These are phyloP conservation scores for Cyrtodaria siliqua DNA, from an alignment of 2,888 invertebrate genomes.

Conservation along the genomic window DNA sequence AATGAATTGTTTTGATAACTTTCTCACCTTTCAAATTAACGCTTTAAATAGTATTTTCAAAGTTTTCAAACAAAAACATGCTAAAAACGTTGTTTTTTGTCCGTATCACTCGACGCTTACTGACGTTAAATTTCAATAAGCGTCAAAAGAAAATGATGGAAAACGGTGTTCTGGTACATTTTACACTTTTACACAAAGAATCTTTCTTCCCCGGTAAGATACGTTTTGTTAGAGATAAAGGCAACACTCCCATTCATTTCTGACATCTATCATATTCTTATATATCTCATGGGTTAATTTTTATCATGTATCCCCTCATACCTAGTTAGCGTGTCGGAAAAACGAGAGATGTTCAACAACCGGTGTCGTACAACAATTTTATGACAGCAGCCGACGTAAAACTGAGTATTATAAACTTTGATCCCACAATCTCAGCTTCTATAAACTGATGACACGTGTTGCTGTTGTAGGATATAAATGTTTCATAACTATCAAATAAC, in stretches of 20 bases:
- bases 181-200: background rate
- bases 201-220: no score
- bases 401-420: constrained; percentile 38
- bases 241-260: background rate
- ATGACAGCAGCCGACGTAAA: constrained; percentile 44
- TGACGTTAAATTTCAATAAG: background rate
- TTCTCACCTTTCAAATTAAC: no score
- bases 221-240: no score
- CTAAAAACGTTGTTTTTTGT: constrained; percentile 4
- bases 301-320: no score
- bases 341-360: no score
- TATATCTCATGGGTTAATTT: no score
- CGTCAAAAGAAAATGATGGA: constrained; percentile 12
- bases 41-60: no score
- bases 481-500: background rate
- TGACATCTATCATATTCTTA: no score
- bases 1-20: no score
- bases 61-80: constrained; percentile 4
- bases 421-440: constrained; percentile 24
- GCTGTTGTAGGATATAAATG: constrained; percentile 2
- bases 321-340: no score
- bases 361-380: no score
- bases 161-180: constrained; percentile 23
- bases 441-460: constrained; percentile 45
- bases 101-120: constrained; percentile 10